Evolutionary conservation across 2,888 invertebrate genomes (phyloP).

Genomic region (Ecliptopera silaceata): DNA sequence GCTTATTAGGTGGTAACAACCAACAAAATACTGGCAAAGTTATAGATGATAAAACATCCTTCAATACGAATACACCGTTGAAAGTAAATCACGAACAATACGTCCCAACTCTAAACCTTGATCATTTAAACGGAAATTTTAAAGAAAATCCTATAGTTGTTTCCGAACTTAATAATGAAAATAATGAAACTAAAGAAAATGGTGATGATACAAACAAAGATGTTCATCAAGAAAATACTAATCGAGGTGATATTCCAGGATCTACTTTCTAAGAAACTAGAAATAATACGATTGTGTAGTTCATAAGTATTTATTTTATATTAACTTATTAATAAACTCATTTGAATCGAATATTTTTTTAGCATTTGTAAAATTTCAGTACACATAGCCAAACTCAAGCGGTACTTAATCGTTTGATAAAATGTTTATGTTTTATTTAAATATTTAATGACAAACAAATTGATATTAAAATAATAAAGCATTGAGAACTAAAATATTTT

Average conservation of each 20-base stretch:
- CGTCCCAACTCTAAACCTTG: neutral
- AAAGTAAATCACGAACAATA: neutral
- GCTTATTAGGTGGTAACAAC: conserved; percentile 21
- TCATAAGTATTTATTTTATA: conserved; percentile 29
- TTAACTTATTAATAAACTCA: conserved; percentile 27
- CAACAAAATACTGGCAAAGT: neutral
- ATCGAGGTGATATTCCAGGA: conserved; percentile 23
- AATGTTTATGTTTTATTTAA: too few species aligned
- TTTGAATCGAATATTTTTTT: conserved; percentile 9
- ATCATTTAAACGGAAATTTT: neutral
- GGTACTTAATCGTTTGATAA: too few species aligned
- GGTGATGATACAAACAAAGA: neutral
- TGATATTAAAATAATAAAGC: too few species aligned
- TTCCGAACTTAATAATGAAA: conserved; percentile 3
- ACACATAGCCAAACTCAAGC: neutral
- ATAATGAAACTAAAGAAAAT: conserved; percentile 1
- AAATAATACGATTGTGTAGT: conserved; percentile 30
- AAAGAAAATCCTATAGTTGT: conserved; percentile 29
- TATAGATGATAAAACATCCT: conserved; percentile 1
- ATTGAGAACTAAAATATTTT: too few species aligned
- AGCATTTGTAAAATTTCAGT: conserved; percentile 2
- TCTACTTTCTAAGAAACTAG: conserved; percentile 1
- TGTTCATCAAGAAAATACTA: neutral
- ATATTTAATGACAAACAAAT: too few species aligned
- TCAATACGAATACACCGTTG: conserved; percentile 10